Conservation (phyloP, 2,797 vertebrate species). For the Anisognathus igniventris region DNA sequence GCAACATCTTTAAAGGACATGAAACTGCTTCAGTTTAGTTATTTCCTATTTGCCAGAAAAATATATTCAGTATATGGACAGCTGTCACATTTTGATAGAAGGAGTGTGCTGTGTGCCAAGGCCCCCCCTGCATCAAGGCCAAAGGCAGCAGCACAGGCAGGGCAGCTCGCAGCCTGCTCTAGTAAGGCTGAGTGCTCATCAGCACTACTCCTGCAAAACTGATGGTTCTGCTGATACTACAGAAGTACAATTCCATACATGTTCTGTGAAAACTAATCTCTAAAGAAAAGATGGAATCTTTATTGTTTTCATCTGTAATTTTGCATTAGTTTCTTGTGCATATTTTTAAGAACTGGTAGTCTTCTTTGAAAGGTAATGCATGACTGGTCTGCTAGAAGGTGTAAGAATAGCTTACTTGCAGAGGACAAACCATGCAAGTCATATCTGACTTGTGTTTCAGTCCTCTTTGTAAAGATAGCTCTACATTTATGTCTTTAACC, state of each 20-base stretch:
- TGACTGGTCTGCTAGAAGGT: not conserved
- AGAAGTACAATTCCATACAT: not conserved
- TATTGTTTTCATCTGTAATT: not conserved
- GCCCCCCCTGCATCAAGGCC: accelerated
- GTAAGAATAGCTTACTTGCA: not conserved
- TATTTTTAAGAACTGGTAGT: not conserved
- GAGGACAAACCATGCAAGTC: not conserved
- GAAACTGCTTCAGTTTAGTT: not conserved
- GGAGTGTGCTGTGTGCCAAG: accelerated
- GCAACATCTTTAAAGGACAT: not conserved
- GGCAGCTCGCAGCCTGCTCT: not conserved
- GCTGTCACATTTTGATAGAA: not conserved
- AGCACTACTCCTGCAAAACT: not conserved
- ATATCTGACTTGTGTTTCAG: not conserved
- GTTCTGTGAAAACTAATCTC: not conserved
- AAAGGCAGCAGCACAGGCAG: not conserved
- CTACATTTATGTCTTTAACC: not conserved
- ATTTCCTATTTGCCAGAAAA: not conserved
- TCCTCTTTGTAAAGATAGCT: not conserved
- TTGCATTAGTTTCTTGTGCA: not conserved
- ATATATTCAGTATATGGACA: not conserved
- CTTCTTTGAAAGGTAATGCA: not conserved
- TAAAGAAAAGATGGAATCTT: not conserved
- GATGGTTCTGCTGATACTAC: not conserved
- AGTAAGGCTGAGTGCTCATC: not conserved